Base-by-base conservation (phyloP, 1,140 invertebrate species). In the Pseudomyrmex pallidus region DNA sequence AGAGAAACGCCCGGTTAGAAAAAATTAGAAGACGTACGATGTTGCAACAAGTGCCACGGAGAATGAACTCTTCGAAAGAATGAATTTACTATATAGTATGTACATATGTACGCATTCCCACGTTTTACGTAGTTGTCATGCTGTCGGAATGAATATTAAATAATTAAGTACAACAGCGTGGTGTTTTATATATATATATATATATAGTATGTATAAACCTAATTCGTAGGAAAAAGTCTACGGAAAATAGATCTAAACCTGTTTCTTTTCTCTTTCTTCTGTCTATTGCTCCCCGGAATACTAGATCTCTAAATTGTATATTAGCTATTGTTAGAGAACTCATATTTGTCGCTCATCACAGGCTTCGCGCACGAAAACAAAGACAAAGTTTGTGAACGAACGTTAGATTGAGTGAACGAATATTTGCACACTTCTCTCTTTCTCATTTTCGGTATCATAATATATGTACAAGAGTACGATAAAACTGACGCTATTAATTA, bases 81-180 rank as follows among this genome's bases (percentile, higher is more conserved):
- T 46, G 35, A 56, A 46, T 54, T 35, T 35, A 35, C 17, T 54
- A 68, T 68, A 57, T 68, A 35, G 13, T 78, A 78, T 59, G 46
- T 59, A 78, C 54, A 70, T 59, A 70, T 35, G 35, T 35, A 35
- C 48, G 17, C 50, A 59, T 68, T 5, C 25, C 57, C 50, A 68
- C 12, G 35, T 35, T 35, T 22, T 70, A 78, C 20, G 5, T 76
- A 56, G 44, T 56, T 54, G 5, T 52, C n/a, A n/a, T 70, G 50
- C 9, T 70, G 48, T 56, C 15, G 10, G 52, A 68, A 20, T 52
- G 35, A 68, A 68, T 68, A 68, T 68, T 78, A 78, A 78, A 78
- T 78, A 78, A 68, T 78, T 78, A 78, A 78, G 74, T 78, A 78
- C 74, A 78, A 48, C 52, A 57, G 64, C 63, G 15, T 57, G 17